Base-by-base conservation (phyloP, 2,888 invertebrate species). In the Drosophila anceps region DNA sequence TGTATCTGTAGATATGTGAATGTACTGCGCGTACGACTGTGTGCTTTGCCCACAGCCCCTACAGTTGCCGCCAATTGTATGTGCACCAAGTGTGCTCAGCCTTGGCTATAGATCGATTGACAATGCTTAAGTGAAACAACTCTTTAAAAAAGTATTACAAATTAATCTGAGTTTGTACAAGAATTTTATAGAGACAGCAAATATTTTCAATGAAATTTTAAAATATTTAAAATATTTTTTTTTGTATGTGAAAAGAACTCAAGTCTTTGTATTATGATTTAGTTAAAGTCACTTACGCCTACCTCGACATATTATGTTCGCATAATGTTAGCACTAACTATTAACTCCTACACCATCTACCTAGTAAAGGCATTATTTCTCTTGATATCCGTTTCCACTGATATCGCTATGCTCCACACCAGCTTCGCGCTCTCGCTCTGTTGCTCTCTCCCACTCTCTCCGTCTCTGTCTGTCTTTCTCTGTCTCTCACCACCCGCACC, bases 1-100 rank as follows among this genome's bases (percentile, higher is more conserved):
- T 83, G 88, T 85, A 87, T 90, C 86, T 90, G 76, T 80, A 88
- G 82, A 88, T 88, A 83, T 80, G 88, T 73, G 80, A 69, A 69
- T 71, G 75, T 81, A 71, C 69, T 58, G 61, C 66, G 64, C 64
- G 69, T 73, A 76, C 29, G 46, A 15, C 60, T 66, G 59, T 63
- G 73, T 64, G 67, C 65, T 71, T 59, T 72, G 57, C 55, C 51
- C 63, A 76, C 63, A 66, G 58, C 63, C 67, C 69, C 46, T 55
- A 88, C 70, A 88, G 70, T 76, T 18, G 27, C 48, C 37, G 60
- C 67, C 20, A 81, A 70, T 68, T 71, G 73, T 88, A 48, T 55
- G 53, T 29, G 60, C 20, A 65, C 67, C 55, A 39, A 51, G 24
- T 15, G 18, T 31, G 9, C 41, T 63, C 31, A 29, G 18, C 27